Base-by-base conservation (phyloP, 2,797 vertebrate species). In the Rallus crepitans region DNA sequence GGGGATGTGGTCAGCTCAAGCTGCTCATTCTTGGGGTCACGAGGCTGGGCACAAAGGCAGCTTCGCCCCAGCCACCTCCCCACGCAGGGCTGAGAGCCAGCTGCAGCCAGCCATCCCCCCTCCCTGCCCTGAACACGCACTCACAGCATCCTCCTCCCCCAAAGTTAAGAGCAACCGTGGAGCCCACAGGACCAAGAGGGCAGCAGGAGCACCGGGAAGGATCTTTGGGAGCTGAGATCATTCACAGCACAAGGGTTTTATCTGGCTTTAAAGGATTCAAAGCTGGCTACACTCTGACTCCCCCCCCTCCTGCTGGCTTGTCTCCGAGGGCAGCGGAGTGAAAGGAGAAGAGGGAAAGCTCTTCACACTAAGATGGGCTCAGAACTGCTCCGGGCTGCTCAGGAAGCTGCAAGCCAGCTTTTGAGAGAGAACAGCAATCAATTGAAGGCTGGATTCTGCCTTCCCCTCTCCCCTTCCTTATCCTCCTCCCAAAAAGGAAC, bases 321-420 rank as follows among this genome's bases (percentile, higher is more conserved):
- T 76, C 93, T 93, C 71, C 3, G 37, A 82, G 79, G 70, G 65
- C 87, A 63, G 17, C 0, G 16, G 52, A 90, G 90, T n/a, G 80
- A 94, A 66, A 90, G 92, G 47, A 88, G 79, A 47, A 82, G 68
- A 89, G 84, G 88, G 45, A 82, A 80, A 80, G 90, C 90, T 89
- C 94, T 89, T 86, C 87, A 64, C 79, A 79, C 60, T 61, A 20
- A 80, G 75, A 89, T 47, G 81, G 82, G 73, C 73, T 93, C 88
- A 37, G 18, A 87, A 87, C 19, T 37, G 78, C 90, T 87, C 23
- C 42, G 16, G 88, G 87, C 80, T 68, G 80, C 91, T 80, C 85
- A 56, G 91, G 83, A 64, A 85, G 82, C 89, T 31, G 53, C 1
- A 24, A 77, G 92, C 59, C 87, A 76, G 89, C 85, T 93, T 78